Base-by-base conservation (phyloP, 2,888 invertebrate genomes). In the Drosophila imparisetae region DNA sequence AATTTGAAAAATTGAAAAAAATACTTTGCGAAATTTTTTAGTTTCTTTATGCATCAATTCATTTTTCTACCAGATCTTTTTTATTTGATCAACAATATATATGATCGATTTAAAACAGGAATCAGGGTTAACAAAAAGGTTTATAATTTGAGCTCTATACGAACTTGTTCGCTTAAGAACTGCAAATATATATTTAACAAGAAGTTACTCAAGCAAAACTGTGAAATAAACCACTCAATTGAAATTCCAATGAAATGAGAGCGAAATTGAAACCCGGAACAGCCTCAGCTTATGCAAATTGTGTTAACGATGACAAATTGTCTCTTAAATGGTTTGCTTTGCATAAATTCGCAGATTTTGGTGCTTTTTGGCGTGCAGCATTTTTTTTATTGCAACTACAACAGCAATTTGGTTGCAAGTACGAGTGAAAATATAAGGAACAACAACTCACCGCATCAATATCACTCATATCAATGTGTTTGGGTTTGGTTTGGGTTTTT, bases 381-480 rank as follows among this genome's bases (percentile, higher is more conserved):
- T 54, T 24, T 30, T 30, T 70, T 61, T 54, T 54, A 63, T 67
- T 50, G 34, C 24, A 59, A 57, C 21, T 38, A 21, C 45, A 45
- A 32, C 6, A 49, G 29, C 45, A 15, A 58, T 4, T 24, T 24
- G 21, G 7, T 54, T 18, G 10, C 11, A 24, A 54, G 10, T 7
- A 38, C 34, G 10, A 10, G n/a, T 36, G 15, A 2, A 34, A 36
- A 49, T 30, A 38, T 10, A 40, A 11, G 49, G 2, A 10, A 36
- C 42, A 18, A 27, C 29, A 58, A 89, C 88, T 88, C 75, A 88
- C 88, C 88, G 88, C 88, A 89, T 88, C 88, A 71, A 88, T 77
- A 65, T 88, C 88, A 70, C 88, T 80, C 88, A 88, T 88, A 42
- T 42, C 34, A 49, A 67, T 63, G 36, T 62, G 65, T 53, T 64